A percentile compares a stretch with the other conserved stretches of the same genome.
These are phyloP conservation scores for Corticium candelabrum DNA, from an alignment of 37 sponge, comb jelly and placozoan genomes.

Conservation along the genomic window DNA sequence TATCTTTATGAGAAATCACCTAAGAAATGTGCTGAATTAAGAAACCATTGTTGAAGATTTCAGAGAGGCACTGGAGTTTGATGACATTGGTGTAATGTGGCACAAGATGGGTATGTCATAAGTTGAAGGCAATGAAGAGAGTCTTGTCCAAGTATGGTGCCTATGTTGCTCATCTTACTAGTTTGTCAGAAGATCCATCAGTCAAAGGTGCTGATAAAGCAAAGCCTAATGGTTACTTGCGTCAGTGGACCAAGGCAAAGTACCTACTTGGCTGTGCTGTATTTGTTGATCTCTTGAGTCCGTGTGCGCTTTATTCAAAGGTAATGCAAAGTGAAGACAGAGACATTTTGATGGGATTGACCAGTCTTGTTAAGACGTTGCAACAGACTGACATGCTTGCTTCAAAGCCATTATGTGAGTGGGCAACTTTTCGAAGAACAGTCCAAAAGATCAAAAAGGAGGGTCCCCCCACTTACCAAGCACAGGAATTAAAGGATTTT, in stretches of 20 bases:
- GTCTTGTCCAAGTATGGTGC: constrained; percentile 64
- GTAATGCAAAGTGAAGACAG: constrained; percentile 37
- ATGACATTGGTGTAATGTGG: constrained; percentile 35
- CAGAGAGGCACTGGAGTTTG: constrained; percentile 15
- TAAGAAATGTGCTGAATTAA: constrained; percentile 31
- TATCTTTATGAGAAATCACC: constrained; percentile 48
- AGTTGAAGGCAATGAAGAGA: constrained; percentile 51
- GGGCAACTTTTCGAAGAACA: no score
- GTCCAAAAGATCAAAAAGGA: no score
- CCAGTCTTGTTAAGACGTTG: constrained; percentile 33
- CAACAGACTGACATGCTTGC: constrained; percentile 46
- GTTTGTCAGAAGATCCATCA: constrained; percentile 41
- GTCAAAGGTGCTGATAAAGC: constrained; percentile 37
- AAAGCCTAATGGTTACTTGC: constrained; percentile 40
- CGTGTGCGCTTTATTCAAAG: constrained; percentile 51
- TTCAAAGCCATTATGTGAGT: constrained; percentile 35
- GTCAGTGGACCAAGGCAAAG: constrained; percentile 45
- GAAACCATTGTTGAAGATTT: no score
- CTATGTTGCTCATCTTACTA: constrained; percentile 39
- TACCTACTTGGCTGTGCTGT: constrained; percentile 57
- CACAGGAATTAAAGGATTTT: no score
- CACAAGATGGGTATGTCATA: constrained; percentile 39
- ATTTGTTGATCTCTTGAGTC: constrained; percentile 49
- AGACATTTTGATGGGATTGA: constrained; percentile 45
- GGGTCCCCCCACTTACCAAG: no score